Percentiles rank a stretch among this genome's conserved stretches.
Evolutionary conservation across 2,888 invertebrate genomes (phyloP).

Genomic region (Punctoribates punctum): DNA sequence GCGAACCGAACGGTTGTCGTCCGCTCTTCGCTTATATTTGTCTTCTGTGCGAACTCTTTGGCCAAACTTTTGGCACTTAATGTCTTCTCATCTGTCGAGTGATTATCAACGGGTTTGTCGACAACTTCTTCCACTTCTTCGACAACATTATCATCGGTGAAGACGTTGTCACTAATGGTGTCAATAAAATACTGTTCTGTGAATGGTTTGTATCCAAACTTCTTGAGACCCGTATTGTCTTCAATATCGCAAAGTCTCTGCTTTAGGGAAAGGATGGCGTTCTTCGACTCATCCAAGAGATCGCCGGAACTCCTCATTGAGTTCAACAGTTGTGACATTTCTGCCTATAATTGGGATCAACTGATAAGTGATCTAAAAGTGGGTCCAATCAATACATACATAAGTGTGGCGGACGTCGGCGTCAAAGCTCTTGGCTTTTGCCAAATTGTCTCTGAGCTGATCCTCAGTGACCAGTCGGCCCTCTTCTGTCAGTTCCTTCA

Average conservation of each 20-base stretch:
- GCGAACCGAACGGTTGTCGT: background rate
- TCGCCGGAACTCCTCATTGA: background rate
- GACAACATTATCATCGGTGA: background rate
- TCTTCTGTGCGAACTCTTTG: background rate
- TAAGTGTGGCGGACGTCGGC: background rate
- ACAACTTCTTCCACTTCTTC: background rate
- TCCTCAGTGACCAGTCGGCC: background rate
- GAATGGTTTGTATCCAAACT: constrained; percentile 9
- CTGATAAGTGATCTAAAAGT: background rate
- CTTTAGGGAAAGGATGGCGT: background rate
- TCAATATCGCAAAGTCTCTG: background rate
- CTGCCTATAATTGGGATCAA: background rate
- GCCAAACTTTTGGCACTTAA: background rate
- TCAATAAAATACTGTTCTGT: background rate
- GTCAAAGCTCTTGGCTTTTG: background rate
- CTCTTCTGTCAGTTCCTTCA: background rate
- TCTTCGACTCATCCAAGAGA: background rate
- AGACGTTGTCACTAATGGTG: background rate
- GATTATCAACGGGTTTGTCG: background rate
- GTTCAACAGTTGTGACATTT: background rate
- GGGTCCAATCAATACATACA: background rate
- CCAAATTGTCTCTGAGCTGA: background rate
- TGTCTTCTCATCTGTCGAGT: background rate
- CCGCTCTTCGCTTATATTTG: background rate
- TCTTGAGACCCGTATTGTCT: constrained; percentile 5